These are phyloP conservation scores for Poeciliopsis prolifica DNA, from an alignment of 2,113 vertebrate genomes.

Conservation along the genomic window DNA sequence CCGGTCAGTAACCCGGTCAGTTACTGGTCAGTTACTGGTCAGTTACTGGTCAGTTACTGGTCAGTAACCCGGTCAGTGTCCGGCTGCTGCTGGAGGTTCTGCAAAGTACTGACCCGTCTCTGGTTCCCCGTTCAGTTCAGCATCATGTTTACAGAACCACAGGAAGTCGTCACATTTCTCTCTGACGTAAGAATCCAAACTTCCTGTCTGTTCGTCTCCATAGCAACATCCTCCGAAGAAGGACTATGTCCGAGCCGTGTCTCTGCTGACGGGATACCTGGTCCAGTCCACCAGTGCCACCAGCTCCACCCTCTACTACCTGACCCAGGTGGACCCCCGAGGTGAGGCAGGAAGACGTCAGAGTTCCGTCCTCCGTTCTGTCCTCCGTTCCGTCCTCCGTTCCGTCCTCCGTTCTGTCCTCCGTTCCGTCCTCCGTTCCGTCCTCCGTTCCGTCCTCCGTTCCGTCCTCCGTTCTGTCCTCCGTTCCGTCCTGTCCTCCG, in stretches of 20 bases:
- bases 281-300: conserved; percentile 79
- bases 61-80: conserved; percentile 48
- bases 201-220: conserved; percentile 12
- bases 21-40: too few species aligned
- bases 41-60: too few species aligned
- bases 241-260: conserved; percentile 87
- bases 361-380: not conserved
- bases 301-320: conserved; percentile 83
- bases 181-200: not conserved
- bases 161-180: not conserved
- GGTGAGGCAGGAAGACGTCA: conserved; percentile 67
- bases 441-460: too few species aligned
- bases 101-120: not conserved
- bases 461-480: too few species aligned
- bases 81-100: not conserved
- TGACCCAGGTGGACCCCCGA: conserved; percentile 89
- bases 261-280: conserved; percentile 85
- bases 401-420: too few species aligned
- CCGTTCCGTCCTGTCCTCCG: too few species aligned
- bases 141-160: not conserved
- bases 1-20: conserved; percentile 40
- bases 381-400: not conserved
- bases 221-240: conserved; percentile 89
- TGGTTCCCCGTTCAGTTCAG: not conserved
- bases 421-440: too few species aligned